Evolutionary conservation across 2,113 vertebrate genomes (phyloP).

Genomic region (Sinosuthora webbiana): DNA sequence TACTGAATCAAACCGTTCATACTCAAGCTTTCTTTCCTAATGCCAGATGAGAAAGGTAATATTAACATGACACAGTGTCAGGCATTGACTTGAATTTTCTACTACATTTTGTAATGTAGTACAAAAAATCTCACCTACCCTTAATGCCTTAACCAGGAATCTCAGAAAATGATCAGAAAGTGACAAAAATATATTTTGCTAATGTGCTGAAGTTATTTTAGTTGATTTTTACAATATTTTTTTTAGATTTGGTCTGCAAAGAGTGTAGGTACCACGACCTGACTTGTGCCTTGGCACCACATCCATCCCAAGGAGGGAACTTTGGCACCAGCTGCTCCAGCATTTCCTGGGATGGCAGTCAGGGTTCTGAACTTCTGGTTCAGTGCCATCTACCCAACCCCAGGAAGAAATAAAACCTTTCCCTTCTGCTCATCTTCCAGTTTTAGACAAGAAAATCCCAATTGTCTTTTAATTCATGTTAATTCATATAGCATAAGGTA

Average conservation of each 20-base stretch:
- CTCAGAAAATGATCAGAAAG: not conserved
- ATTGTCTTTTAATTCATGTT: not conserved
- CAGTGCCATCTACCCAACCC: not conserved
- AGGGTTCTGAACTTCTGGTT: not conserved
- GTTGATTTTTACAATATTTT: not conserved
- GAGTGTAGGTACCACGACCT: fast-evolving
- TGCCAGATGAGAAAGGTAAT: not conserved
- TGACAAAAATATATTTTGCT: not conserved
- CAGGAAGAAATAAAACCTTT: not conserved
- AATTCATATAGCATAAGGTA: not conserved
- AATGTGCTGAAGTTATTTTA: not conserved
- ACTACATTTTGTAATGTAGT: too few species aligned
- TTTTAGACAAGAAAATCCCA: not conserved
- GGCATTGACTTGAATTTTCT: not conserved
- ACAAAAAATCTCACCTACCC: not conserved
- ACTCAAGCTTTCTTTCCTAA: not conserved
- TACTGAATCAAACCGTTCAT: not conserved
- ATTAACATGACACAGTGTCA: not conserved
- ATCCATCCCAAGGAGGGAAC: not conserved
- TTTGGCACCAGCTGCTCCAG: not conserved
- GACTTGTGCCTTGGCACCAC: not conserved
- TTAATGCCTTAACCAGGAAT: not conserved
- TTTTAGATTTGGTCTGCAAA: not conserved
- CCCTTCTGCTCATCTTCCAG: not conserved
- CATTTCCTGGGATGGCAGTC: not conserved